Conservation (phyloP, 1,140 invertebrate genomes). For the Magallana ariakensis region DNA sequence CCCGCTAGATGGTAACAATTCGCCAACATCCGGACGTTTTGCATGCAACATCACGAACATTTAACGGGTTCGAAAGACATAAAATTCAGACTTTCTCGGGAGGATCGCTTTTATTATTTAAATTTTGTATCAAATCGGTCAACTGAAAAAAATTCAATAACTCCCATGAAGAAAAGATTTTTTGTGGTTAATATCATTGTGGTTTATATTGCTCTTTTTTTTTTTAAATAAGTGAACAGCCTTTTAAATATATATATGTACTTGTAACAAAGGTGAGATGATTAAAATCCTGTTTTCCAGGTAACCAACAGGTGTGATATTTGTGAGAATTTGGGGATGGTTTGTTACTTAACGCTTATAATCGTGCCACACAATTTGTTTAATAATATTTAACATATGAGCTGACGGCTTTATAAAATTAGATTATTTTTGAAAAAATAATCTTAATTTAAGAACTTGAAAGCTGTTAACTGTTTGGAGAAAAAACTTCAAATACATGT, state of each 20-base stretch:
- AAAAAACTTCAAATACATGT: too few relatives aligned
- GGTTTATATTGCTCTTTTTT: not conserved
- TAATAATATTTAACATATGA: too few relatives aligned
- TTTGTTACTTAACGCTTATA: too few relatives aligned
- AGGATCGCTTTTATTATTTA: not conserved
- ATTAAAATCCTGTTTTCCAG: not conserved
- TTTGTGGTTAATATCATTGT: not conserved
- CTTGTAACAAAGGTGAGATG: not conserved
- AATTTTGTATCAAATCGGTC: not conserved
- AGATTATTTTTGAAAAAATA: too few relatives aligned
- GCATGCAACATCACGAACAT: slow-evolving; percentile 18
- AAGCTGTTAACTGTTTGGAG: too few relatives aligned
- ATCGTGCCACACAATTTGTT: too few relatives aligned
- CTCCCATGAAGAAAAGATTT: not conserved
- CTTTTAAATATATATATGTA: not conserved
- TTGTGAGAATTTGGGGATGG: not conserved
- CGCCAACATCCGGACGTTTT: not conserved
- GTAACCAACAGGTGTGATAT: not conserved
- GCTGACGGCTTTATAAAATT: too few relatives aligned
- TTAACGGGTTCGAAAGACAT: not conserved
- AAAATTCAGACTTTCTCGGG: not conserved
- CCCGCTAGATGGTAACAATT: not conserved
- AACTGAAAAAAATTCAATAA: not conserved
- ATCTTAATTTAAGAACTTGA: too few relatives aligned
- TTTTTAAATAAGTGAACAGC: not conserved